Evolutionary conservation across 2,888 invertebrate species (phyloP).

Genomic region (Tridacna crocea): DNA sequence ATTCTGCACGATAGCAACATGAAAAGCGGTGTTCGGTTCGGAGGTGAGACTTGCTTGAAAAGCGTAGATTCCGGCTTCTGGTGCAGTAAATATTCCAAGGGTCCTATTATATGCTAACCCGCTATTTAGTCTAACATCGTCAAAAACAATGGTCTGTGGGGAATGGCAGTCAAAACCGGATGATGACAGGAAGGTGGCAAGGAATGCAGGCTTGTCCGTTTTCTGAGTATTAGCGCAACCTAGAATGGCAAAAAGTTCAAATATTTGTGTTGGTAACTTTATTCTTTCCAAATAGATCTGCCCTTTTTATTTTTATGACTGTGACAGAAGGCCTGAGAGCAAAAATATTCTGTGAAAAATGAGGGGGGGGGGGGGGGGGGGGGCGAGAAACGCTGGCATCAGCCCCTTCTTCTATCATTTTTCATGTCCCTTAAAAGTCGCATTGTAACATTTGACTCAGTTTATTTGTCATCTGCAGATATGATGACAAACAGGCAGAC

Average conservation of each 20-base stretch:
- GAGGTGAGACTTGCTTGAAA: constrained; percentile 40
- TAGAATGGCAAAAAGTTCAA: background rate
- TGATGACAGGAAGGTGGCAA: constrained; percentile 30
- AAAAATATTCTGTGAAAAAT: no score
- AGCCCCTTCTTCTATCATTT: no score
- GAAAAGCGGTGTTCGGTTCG: constrained; percentile 6
- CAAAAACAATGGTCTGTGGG: constrained; percentile 47
- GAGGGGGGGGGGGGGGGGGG: no score
- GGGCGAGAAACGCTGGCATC: no score
- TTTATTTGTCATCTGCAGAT: no score
- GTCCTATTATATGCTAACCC: constrained; percentile 39
- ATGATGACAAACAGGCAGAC: no score
- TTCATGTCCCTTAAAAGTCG: no score
- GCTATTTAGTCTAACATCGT: constrained; percentile 35
- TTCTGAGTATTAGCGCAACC: constrained; percentile 7
- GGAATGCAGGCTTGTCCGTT: constrained; percentile 38
- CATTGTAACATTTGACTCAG: no score
- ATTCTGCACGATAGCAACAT: constrained; percentile 38
- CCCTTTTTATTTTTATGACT: no score
- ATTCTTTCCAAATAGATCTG: no score
- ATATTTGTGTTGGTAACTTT: no score
- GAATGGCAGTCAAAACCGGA: constrained; percentile 35
- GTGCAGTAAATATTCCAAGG: constrained; percentile 46
- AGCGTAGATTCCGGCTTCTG: constrained; percentile 40
- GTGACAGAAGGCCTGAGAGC: no score